Evolutionary conservation across 1,140 invertebrate genomes (phyloP).

Genomic region (Asobara japonica): DNA sequence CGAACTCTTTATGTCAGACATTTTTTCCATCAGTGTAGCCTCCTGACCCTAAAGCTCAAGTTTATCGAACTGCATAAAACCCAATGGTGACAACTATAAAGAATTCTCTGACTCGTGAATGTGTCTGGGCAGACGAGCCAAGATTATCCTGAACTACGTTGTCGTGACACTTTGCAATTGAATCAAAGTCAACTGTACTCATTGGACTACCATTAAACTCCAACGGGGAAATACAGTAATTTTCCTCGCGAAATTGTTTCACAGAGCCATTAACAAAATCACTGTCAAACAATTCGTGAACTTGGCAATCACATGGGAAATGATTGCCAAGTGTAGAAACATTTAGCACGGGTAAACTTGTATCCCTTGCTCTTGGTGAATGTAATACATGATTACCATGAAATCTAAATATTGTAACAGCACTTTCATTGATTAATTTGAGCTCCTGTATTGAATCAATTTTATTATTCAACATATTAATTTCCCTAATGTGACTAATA

Average conservation of each 20-base stretch:
- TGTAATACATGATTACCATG: slow-evolving; percentile 85
- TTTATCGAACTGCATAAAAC: slow-evolving; percentile 21
- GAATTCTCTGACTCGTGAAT: not conserved
- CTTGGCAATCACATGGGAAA: slow-evolving; percentile 85
- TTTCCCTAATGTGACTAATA: slow-evolving; percentile 72
- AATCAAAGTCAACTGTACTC: slow-evolving; percentile 75
- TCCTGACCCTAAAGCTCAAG: not conserved
- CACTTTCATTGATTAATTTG: slow-evolving; percentile 73
- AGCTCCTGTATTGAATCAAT: slow-evolving; percentile 82
- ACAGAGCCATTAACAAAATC: slow-evolving; percentile 75
- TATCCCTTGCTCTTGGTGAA: slow-evolving; percentile 73
- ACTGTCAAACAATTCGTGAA: slow-evolving; percentile 77
- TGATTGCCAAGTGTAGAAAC: slow-evolving; percentile 79
- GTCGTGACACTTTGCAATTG: slow-evolving; percentile 74
- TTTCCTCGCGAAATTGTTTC: slow-evolving; percentile 76
- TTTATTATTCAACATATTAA: slow-evolving; percentile 85
- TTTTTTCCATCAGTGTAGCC: not conserved
- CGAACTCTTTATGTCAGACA: not conserved
- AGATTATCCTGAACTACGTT: slow-evolving; percentile 74
- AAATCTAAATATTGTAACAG: slow-evolving; percentile 75
- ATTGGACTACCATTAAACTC: slow-evolving; percentile 81
- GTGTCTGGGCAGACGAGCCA: slow-evolving; percentile 53
- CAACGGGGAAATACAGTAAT: slow-evolving; percentile 85
- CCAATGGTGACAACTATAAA: not conserved
- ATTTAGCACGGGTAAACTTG: slow-evolving; percentile 73